Evolutionary conservation across 1,140 invertebrate species (phyloP), one percentile per base, ranked within the genome.

Genomic region (Drosophila ambigua): DNA sequence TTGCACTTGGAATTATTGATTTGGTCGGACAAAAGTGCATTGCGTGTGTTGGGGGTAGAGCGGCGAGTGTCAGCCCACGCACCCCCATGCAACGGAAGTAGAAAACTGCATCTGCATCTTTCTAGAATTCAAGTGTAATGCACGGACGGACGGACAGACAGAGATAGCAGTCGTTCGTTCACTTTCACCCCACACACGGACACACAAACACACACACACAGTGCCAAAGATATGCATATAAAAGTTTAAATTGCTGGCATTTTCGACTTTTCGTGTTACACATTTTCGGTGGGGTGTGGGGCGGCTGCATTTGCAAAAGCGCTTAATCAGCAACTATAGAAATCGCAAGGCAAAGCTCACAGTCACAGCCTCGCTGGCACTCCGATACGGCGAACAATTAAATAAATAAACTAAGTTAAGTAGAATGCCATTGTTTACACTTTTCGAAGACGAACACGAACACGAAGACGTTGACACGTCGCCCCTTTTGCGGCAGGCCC

Each of bases 381-480:
- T 13, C 20, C 49, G 39, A 11, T 28, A 60, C 7, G 39, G 39
- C 23, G 31, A 48, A 63, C 52, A 69, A 63, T 68, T 76, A 82
- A 63, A 72, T 76, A 82, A 79, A 64, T 65, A 60, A 71, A 53
- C 48, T 62, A 83, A 68, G 72, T 31, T 72, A 72, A 41, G 53
- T 48, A 46, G 35, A 41, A 59, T 52, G 44, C 53, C 60, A 83
- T 87, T 87, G 83, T 89, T 87, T 87, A 87, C 84, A 88, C 75
- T 87, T 73, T 75, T 61, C 11, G 11, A 39, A 39, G 50, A 43
- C 65, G 68, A 28, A 7, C 26, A 43, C 45, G 65, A 63, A 58
- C 61, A 71, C 55, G 63, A 64, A 67, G 67, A 67, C 43, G 79
- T 79, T 87, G 83, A 87, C 82, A 87, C 82, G 82, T 87, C 82